Evolutionary conservation across 2,113 vertebrate species (phyloP).

Genomic region (Alces alces): DNA sequence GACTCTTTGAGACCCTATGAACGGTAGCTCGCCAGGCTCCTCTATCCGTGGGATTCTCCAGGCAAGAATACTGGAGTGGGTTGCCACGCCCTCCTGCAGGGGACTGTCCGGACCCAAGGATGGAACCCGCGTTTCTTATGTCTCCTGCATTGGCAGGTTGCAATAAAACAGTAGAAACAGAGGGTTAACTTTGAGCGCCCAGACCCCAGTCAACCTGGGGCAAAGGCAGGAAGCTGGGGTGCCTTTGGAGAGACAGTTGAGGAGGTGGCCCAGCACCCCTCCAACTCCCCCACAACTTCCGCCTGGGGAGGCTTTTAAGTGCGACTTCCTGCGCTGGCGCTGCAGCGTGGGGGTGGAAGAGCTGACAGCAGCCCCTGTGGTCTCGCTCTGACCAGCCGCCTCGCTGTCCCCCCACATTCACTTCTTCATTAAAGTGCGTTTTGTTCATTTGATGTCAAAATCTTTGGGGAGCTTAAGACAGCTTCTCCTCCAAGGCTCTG

Average conservation of each 20-base stretch:
- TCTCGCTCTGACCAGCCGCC: neutral
- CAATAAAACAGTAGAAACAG: neutral
- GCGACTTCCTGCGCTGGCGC: conserved; percentile 58
- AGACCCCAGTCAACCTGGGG: neutral
- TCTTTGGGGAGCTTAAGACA: neutral
- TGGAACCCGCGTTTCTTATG: neutral
- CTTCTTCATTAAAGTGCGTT: neutral
- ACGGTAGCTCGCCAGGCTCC: neutral
- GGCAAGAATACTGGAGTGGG: neutral
- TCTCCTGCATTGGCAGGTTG: neutral
- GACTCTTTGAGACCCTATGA: neutral
- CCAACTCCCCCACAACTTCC: conserved; percentile 56
- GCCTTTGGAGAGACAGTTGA: conserved; percentile 36
- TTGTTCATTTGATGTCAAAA: conserved; percentile 5
- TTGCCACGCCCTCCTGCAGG: neutral
- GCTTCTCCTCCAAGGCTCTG: neutral
- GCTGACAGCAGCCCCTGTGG: conserved; percentile 15
- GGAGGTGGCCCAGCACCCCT: conserved; percentile 47
- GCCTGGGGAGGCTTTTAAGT: conserved; percentile 46
- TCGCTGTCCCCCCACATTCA: neutral
- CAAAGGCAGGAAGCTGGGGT: conserved; percentile 50
- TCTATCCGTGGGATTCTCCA: neutral
- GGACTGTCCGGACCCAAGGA: neutral
- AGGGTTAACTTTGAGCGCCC: neutral
- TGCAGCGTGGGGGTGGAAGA: neutral